These are phyloP conservation scores for Apodemia zela DNA, from an alignment of 2,888 invertebrate genomes.

Conservation along the genomic window DNA sequence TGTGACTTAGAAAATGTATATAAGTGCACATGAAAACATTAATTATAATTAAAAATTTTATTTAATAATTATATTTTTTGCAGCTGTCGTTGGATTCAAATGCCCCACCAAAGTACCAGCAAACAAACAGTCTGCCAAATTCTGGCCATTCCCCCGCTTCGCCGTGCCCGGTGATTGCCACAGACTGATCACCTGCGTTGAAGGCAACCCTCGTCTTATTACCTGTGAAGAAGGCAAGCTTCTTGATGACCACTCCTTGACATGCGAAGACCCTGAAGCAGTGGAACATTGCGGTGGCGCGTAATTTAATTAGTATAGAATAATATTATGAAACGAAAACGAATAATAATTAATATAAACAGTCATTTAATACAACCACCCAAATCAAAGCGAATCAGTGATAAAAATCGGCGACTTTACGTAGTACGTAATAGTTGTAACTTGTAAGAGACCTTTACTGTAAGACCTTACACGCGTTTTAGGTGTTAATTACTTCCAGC, in stretches of 20 bases:
- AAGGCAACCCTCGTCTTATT: slow-evolving; percentile 92
- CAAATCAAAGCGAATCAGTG: no score
- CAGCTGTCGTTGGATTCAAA: slow-evolving; percentile 94
- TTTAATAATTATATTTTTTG: slow-evolving; percentile 39
- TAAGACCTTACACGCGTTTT: no score
- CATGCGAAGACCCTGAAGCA: slow-evolving; percentile 89
- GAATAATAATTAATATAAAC: slow-evolving; percentile 17
- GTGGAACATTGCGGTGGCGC: slow-evolving; percentile 72
- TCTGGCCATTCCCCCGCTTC: slow-evolving; percentile 96
- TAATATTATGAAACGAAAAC: slow-evolving; percentile 56
- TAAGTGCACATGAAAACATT: no score
- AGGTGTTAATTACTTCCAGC: no score
- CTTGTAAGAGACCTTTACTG: no score
- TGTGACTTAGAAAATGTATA: no score
- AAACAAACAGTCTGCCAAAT: slow-evolving; percentile 90
- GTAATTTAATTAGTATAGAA: slow-evolving; percentile 38
- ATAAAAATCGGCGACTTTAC: no score
- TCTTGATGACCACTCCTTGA: slow-evolving; percentile 90
- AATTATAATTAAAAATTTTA: no score
- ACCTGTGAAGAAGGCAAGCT: slow-evolving; percentile 93
- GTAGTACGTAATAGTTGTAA: no score
- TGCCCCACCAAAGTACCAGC: slow-evolving; percentile 93
- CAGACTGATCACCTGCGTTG: slow-evolving; percentile 93
- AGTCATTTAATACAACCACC: neutral
- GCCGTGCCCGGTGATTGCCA: slow-evolving; percentile 93